Conservation (phyloP, 2,113 vertebrate genomes). For the Mola mola region DNA sequence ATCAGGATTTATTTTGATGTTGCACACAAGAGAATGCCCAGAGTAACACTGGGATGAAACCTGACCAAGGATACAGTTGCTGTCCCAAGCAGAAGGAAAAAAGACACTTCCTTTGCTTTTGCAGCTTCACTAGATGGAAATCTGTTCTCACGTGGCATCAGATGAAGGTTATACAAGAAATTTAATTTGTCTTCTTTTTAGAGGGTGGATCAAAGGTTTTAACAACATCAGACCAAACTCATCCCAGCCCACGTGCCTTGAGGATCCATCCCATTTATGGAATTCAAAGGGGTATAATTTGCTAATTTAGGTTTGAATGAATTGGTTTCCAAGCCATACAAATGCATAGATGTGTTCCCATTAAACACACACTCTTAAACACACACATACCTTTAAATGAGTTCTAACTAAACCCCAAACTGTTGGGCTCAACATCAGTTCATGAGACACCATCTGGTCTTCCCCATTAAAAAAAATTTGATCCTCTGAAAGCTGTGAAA, state of each 20-base stretch:
- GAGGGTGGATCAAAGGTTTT: neutral
- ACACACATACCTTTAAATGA: slow-evolving; percentile 79
- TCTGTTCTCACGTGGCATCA: no score
- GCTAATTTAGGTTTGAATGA: slow-evolving; percentile 90
- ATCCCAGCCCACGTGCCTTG: slow-evolving; percentile 71
- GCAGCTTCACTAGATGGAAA: no score
- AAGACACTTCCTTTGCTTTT: no score
- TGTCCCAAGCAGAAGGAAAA: no score
- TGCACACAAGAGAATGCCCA: no score
- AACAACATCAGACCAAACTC: slow-evolving; percentile 50
- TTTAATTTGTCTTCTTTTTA: no score
- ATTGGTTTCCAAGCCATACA: slow-evolving; percentile 83
- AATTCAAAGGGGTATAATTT: slow-evolving; percentile 91
- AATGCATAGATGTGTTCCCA: slow-evolving; percentile 55
- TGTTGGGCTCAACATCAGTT: slow-evolving; percentile 79
- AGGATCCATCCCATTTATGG: slow-evolving; percentile 85
- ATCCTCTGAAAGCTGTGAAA: no score
- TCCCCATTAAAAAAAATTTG: slow-evolving; percentile 53
- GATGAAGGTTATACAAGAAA: no score
- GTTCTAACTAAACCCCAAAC: slow-evolving; percentile 81
- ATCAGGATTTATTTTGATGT: no score
- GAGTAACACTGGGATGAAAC: no score
- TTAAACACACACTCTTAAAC: slow-evolving; percentile 36
- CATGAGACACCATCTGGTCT: slow-evolving; percentile 85
- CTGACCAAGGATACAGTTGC: no score